Evolutionary conservation across 1,140 invertebrate genomes (phyloP).

Genomic region (Tetramorium alpestre): DNA sequence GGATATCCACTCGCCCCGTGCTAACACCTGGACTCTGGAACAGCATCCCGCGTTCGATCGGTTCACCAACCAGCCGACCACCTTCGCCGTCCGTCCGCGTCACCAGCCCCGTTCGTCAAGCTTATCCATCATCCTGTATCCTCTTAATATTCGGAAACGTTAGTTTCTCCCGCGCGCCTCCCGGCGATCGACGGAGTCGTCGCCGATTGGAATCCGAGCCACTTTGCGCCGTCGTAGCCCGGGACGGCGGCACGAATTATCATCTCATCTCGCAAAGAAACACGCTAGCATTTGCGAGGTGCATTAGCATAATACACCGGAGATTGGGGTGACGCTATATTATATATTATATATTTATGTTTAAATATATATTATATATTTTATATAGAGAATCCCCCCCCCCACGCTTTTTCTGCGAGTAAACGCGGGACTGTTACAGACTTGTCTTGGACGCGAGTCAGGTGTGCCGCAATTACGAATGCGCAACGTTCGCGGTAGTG

Average conservation of each 20-base stretch:
- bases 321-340: not conserved
- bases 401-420: not conserved
- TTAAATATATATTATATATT: not conserved
- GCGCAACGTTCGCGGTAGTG: constrained; percentile 14
- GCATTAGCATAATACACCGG: constrained; percentile 17
- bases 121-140: constrained; percentile 81
- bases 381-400: not conserved
- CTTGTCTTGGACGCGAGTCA: constrained; percentile 17
- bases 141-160: constrained; percentile 68
- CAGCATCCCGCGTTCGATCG: constrained; percentile 84
- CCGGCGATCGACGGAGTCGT: constrained; percentile 11
- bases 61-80: constrained; percentile 84
- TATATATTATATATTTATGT: constrained; percentile 2
- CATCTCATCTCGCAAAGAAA: not conserved
- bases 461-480: constrained; percentile 17
- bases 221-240: constrained; percentile 3
- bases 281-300: not conserved
- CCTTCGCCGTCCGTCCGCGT: constrained; percentile 84
- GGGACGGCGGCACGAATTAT: constrained; percentile 1
- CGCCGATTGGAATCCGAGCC: constrained; percentile 25
- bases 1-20: constrained; percentile 86
- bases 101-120: constrained; percentile 85
- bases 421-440: constrained; percentile 8
- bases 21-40: constrained; percentile 86
- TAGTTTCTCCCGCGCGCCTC: constrained; percentile 18